Evolutionary conservation across 2,113 vertebrate species (phyloP).

Genomic region (Hypomesus transpacificus): DNA sequence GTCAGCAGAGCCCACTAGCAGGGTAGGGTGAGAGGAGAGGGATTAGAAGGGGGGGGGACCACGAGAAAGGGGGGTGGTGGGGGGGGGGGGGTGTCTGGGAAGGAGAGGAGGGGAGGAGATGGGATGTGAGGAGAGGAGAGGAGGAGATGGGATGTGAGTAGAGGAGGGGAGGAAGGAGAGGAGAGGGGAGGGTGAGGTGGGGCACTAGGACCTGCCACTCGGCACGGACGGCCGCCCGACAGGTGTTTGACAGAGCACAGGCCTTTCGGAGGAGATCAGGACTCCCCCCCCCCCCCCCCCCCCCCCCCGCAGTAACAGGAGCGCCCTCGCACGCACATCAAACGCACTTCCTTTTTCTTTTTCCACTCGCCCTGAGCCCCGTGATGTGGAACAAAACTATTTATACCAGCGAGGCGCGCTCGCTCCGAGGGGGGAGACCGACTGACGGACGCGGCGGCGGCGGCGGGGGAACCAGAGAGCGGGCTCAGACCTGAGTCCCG

Average conservation of each 20-base stretch:
- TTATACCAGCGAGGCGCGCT: constrained; percentile 52
- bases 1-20: constrained; percentile 58
- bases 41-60: constrained; percentile 61
- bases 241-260: constrained; percentile 65
- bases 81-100: constrained; percentile 29
- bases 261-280: constrained; percentile 62
- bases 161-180: constrained; percentile 5
- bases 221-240: constrained; percentile 51
- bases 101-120: constrained; percentile 27
- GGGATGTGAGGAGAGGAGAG: constrained; percentile 21
- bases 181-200: constrained; percentile 43
- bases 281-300: constrained; percentile 60
- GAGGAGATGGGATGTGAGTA: not conserved
- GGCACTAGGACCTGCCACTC: constrained; percentile 62
- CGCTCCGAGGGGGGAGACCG: constrained; percentile 23
- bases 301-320: constrained; percentile 51
- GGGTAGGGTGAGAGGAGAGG: constrained; percentile 45
- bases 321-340: constrained; percentile 55
- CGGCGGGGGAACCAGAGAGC: not conserved
- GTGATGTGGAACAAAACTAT: constrained; percentile 56
- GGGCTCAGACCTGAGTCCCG: constrained; percentile 49
- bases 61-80: constrained; percentile 36
- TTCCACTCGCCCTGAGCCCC: constrained; percentile 26
- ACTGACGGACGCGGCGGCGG: not conserved
- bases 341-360: constrained; percentile 26